Evolutionary conservation across 1,140 invertebrate species (phyloP), one percentile per base, ranked within the genome.

Genomic region (Latrodectus geometricus): DNA sequence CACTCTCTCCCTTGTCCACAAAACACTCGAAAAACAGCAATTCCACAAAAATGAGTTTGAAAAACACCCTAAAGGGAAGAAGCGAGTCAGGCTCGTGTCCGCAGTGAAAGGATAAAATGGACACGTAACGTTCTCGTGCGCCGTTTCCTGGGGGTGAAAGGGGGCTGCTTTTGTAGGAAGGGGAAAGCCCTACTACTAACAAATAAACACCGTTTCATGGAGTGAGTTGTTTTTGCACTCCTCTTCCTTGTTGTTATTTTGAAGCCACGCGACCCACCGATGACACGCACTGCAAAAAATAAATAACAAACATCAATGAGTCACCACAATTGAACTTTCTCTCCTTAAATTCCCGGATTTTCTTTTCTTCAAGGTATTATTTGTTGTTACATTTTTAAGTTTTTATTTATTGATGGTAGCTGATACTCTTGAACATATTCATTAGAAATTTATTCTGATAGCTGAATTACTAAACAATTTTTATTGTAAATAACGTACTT

Each of bases 181-280:
- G 70, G 1, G n/a, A 9, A 21, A 14, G 70, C 70, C 12, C 48
- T n/a, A 5, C 9, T 9, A 8, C 8, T 35, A 50, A 73, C 70
- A 73, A 61, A 80, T 70, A 35, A 70, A 80, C 69, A 80, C 78
- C 78, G 78, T 80, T 80, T 56, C n/a, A 49, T 21, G 49, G 68
- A 54, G 50, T 68, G 50, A 76, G 74, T 76, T 76, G 74, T 61
- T 76, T 76, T 56, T 20, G 52, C 74, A 50, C 20, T 15, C 52
- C 56, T 68, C 23, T 50, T 48, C 61, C 14, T 21, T 52, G 52
- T 80, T 80, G 49, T 80, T 80, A 70, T 70, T 70, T 54, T 80
- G 15, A 21, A 17, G 56, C 66, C 78, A 80, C 78, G 66, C 78
- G 78, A 80, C 78, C 65, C 15, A 48, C 4, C 21, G 35, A 35